These are phyloP conservation scores for rat (Rattus norvegicus) DNA, from an alignment of 2,113 vertebrate species.

Conservation along the genomic window DNA sequence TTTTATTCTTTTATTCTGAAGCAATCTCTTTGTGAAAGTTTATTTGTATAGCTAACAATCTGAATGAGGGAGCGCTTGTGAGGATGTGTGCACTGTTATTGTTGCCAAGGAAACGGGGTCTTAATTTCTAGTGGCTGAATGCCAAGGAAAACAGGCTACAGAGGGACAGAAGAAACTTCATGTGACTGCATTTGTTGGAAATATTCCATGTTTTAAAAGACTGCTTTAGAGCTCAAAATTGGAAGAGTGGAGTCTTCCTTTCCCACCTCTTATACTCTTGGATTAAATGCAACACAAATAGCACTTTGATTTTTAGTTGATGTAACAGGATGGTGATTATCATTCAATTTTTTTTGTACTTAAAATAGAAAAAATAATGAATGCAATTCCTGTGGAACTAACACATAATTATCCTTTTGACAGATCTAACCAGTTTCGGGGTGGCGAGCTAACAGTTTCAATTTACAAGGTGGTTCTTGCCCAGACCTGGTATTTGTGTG, in stretches of 20 bases:
- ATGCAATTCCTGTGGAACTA: not conserved
- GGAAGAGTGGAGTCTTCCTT: not conserved
- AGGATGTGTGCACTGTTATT: conserved; percentile 44
- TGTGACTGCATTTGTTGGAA: conserved; percentile 48
- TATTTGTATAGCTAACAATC: conserved; percentile 80
- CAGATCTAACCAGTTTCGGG: conserved; percentile 37
- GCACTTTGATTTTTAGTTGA: conserved; percentile 52
- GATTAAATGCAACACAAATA: conserved; percentile 25
- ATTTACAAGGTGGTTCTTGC: conserved; percentile 45
- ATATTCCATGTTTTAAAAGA: conserved; percentile 34
- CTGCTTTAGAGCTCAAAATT: not conserved
- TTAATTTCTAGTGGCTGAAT: conserved; percentile 61
- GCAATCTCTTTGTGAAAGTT: conserved; percentile 76
- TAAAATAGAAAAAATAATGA: conserved; percentile 54
- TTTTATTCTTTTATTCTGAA: conserved; percentile 65
- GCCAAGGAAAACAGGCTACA: conserved; percentile 61
- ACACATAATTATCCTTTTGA: conserved; percentile 51
- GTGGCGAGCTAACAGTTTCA: conserved; percentile 36
- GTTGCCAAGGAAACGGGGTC: conserved; percentile 77
- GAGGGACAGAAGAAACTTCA: not conserved
- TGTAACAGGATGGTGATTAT: conserved; percentile 44
- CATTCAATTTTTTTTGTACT: conserved; percentile 50
- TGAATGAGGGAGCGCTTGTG: conserved; percentile 66
- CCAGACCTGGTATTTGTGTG: not conserved
- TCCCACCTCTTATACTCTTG: not conserved